Conservation (phyloP, 1,140 invertebrate genomes). For the Zeugodacus cucurbitae region DNA sequence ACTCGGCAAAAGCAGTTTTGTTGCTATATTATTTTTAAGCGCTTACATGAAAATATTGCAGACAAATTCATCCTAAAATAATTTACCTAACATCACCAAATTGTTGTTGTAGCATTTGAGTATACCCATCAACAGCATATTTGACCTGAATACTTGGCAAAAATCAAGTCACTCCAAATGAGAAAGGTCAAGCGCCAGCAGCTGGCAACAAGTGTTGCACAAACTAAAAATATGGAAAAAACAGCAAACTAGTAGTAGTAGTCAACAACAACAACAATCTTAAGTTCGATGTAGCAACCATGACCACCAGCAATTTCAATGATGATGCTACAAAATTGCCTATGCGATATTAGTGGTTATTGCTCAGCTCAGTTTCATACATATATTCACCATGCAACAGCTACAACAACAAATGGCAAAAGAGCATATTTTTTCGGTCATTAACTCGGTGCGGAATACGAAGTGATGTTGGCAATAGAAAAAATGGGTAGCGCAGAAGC, state of each 20-base stretch:
- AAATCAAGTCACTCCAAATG: background rate
- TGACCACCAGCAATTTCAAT: background rate
- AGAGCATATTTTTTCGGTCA: background rate
- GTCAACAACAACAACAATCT: background rate
- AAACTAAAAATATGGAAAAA: background rate
- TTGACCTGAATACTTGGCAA: conserved; percentile 14
- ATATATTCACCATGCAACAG: background rate
- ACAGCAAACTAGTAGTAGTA: background rate
- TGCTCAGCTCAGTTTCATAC: background rate
- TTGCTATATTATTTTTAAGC: no score
- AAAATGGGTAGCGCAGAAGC: background rate
- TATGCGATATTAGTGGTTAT: background rate
- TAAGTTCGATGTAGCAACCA: background rate
- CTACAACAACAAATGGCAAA: background rate
- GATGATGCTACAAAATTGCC: conserved; percentile 12
- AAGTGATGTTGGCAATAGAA: background rate
- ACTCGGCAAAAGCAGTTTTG: no score
- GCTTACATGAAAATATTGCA: no score
- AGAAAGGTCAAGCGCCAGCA: conserved; percentile 10
- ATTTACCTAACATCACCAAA: no score
- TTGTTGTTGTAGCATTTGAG: no score
- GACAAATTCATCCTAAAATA: no score
- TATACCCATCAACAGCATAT: no score
- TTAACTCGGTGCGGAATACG: background rate
- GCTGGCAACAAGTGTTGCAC: background rate